These are phyloP conservation scores for Isaurus tuberculatus DNA, from an alignment of 92 coral and sea anemone species.

Conservation along the genomic window DNA sequence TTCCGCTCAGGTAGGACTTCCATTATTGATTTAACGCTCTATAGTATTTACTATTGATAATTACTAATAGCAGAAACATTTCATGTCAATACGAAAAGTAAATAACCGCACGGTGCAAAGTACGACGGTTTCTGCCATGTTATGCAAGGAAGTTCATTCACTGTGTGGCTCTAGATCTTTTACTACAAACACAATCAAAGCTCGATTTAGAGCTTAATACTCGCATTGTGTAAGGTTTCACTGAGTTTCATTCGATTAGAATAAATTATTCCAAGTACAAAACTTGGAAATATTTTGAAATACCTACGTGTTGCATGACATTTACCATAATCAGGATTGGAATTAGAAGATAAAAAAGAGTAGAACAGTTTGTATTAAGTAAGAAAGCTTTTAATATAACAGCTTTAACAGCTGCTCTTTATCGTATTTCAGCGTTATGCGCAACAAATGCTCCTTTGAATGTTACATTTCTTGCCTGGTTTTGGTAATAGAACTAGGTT, in stretches of 20 bases:
- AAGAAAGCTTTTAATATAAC: not conserved
- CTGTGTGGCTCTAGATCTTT: too few species aligned
- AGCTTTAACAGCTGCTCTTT: not conserved
- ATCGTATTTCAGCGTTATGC: not conserved
- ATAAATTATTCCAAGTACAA: too few species aligned
- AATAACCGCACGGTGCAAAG: not conserved
- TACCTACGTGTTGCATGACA: too few species aligned
- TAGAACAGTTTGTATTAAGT: not conserved
- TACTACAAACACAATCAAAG: too few species aligned
- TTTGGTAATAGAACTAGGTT: not conserved
- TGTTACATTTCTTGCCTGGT: not conserved
- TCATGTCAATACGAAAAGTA: not conserved
- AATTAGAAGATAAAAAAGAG: too few species aligned
- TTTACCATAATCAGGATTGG: too few species aligned
- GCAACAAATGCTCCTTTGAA: not conserved
- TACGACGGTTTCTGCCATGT: not conserved
- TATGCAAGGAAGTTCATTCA: too few species aligned
- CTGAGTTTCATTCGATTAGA: too few species aligned
- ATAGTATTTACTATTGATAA: not conserved
- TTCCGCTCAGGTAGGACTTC: constrained; percentile 16
- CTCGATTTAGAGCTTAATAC: too few species aligned
- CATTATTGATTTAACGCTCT: not conserved
- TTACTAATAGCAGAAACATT: not conserved
- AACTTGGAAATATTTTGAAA: too few species aligned
- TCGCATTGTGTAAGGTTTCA: too few species aligned